Base-by-base conservation (phyloP, 2,888 invertebrate species). In the Hyppa rectilinea region DNA sequence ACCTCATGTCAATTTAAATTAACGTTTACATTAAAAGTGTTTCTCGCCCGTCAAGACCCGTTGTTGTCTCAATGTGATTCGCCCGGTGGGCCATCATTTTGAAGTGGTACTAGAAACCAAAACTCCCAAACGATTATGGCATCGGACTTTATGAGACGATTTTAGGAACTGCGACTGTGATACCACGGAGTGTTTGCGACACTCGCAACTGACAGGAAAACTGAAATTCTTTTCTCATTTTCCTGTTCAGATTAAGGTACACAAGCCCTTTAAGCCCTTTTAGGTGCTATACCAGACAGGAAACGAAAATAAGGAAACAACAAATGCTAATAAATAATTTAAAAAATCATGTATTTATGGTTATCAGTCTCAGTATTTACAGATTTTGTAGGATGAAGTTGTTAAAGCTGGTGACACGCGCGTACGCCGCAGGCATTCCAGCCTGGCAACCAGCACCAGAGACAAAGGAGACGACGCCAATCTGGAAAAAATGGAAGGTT, bases 391-490 rank as follows among this genome's bases (percentile, higher is more conserved):
- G 29, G 64, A 92, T 91, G 82, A 90, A 93, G 71, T 45, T 78
- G 81, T 78, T 66, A 87, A 91, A 92, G 70, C 89, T 91, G 79
- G 92, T 92, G 53, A 91, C 86, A 23, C 92, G 87, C 10, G 92
- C 91, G 82, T 90, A 93, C 23, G 89, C 92, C 2, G 92, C 91
- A 0, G 93, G 92, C 82, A 83, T 84, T 2, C 92, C 91, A 29
- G 82, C 86, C 66, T 91, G 85, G 82, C 92, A 92, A 20, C 88
- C 90, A 12, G 49, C 59, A 0, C 23, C 14, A 0, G 92, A 90
- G 2, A 89, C 92, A 75, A 93, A 93, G 0, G 93, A 93, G n/a
- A 89, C 91, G 62, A 93, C 74, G 17, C 93, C 93, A 29, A 92
- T 82, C 53, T 53, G 53, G 5, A 20, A 53, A 29, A 29, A 10